Evolutionary conservation across 1,140 invertebrate genomes (phyloP).

Genomic region (Pemphigus obesinymphae): DNA sequence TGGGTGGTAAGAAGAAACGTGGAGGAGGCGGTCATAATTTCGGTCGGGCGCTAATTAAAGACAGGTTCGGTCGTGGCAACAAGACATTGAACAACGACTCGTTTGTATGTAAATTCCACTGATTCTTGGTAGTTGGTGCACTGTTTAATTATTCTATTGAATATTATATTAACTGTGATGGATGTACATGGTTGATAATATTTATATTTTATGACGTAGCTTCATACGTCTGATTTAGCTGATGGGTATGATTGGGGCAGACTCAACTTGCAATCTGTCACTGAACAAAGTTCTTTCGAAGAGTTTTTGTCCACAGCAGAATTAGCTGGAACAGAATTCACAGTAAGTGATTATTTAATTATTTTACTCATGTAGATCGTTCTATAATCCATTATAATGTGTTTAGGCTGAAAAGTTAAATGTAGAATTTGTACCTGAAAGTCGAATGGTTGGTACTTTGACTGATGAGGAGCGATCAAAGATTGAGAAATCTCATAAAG

Average conservation of each 20-base stretch:
- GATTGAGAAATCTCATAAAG: constrained; percentile 60
- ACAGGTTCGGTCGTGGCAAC: constrained; percentile 62
- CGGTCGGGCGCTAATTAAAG: constrained; percentile 69
- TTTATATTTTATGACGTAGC: constrained; percentile 54
- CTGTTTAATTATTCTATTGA: neutral
- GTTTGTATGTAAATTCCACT: constrained; percentile 44
- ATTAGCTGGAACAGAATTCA: constrained; percentile 87
- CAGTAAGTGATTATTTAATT: constrained; percentile 49
- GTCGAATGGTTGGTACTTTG: constrained; percentile 59
- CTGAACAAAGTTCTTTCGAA: constrained; percentile 90
- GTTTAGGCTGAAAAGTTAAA: constrained; percentile 79
- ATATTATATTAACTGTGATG: too few relatives aligned
- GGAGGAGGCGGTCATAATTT: constrained; percentile 50
- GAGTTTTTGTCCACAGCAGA: constrained; percentile 93
- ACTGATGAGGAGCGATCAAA: constrained; percentile 60
- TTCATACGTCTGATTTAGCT: constrained; percentile 80
- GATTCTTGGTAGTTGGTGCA: too few relatives aligned
- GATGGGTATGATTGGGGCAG: constrained; percentile 88
- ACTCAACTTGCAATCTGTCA: constrained; percentile 87
- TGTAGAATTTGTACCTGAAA: constrained; percentile 68
- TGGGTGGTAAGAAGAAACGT: constrained; percentile 61
- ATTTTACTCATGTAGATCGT: neutral
- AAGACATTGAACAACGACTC: constrained; percentile 45
- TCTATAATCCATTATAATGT: constrained; percentile 37
- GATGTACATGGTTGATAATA: neutral